phyloP scores from a whole-genome alignment of 2,888 invertebrate genomes.

The Andrena haemorrhoa region DNA sequence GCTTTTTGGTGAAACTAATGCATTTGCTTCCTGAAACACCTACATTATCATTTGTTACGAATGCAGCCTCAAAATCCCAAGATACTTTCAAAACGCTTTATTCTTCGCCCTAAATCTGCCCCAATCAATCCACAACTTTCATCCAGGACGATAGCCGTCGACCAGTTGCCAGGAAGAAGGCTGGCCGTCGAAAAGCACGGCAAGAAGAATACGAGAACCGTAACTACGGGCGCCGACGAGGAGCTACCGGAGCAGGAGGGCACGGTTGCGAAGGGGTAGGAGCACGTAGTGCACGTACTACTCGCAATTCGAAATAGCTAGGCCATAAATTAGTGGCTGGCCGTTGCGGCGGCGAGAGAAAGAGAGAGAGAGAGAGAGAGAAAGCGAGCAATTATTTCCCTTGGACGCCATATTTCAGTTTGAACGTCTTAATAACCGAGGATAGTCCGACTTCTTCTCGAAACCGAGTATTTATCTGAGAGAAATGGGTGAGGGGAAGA shows the following conservation, averaged over 20 bases:
- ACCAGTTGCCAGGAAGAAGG: not conserved
- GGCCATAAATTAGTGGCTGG: constrained; percentile 75
- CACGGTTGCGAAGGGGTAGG: constrained; percentile 27
- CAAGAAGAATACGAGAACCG: not conserved
- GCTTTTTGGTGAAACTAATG: constrained; percentile 8
- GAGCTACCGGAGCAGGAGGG: constrained; percentile 28
- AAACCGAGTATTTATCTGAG: constrained; percentile 16
- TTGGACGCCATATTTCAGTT: constrained; percentile 82
- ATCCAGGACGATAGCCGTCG: not conserved
- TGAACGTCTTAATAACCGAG: constrained; percentile 82
- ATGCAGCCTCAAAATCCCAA: not conserved
- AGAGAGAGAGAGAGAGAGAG: constrained; percentile 33
- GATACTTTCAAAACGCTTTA: not conserved
- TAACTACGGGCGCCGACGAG: not conserved
- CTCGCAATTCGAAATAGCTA: constrained; percentile 75
- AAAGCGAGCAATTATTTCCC: constrained; percentile 79
- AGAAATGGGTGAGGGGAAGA: not conserved
- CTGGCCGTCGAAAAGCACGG: constrained; percentile 1
- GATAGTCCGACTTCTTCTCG: constrained; percentile 57
- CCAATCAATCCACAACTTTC: constrained; percentile 34
- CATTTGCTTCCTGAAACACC: not conserved
- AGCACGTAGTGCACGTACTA: constrained; percentile 53
- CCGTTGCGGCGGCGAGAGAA: constrained; percentile 50
- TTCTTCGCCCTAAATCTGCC: constrained; percentile 14
- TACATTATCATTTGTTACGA: not conserved